A percentile compares a stretch with the other conserved stretches of the same genome.
These are phyloP conservation scores for Glaucopsyche alexis DNA, from an alignment of 2,888 invertebrate species.

Conservation along the genomic window DNA sequence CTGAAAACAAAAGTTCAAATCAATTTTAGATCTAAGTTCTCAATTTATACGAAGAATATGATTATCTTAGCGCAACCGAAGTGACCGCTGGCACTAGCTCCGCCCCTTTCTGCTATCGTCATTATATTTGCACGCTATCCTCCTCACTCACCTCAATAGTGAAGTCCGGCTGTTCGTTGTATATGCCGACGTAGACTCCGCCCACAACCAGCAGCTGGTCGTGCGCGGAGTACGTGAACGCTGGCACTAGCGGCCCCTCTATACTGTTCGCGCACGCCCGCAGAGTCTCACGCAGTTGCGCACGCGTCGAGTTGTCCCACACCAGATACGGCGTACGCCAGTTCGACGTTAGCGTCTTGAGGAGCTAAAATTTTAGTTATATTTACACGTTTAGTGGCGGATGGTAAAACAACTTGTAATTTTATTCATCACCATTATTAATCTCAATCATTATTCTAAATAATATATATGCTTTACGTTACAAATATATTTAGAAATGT, in stretches of 20 bases:
- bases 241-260: conserved; percentile 81
- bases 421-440: too few species aligned
- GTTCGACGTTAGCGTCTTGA: conserved; percentile 97
- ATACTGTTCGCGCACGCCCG: conserved; percentile 76
- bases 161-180: conserved; percentile 97
- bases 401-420: too few species aligned
- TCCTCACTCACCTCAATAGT: conserved; percentile 84
- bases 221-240: conserved; percentile 89
- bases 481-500: too few species aligned
- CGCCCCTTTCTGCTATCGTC: neutral
- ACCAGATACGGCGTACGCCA: conserved; percentile 97
- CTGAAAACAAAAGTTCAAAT: conserved; percentile 58
- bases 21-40: too few species aligned
- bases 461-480: too few species aligned
- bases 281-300: conserved; percentile 93
- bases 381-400: too few species aligned
- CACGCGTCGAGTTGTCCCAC: conserved; percentile 98
- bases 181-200: conserved; percentile 97
- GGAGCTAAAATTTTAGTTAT: conserved; percentile 61
- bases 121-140: too few species aligned
- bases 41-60: too few species aligned
- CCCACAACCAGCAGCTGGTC: conserved; percentile 93
- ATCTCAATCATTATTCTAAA: too few species aligned
- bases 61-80: too few species aligned
- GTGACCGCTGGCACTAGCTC: neutral